Conservation (phyloP, 2,888 invertebrate species). For the Teleiodes luculella region DNA sequence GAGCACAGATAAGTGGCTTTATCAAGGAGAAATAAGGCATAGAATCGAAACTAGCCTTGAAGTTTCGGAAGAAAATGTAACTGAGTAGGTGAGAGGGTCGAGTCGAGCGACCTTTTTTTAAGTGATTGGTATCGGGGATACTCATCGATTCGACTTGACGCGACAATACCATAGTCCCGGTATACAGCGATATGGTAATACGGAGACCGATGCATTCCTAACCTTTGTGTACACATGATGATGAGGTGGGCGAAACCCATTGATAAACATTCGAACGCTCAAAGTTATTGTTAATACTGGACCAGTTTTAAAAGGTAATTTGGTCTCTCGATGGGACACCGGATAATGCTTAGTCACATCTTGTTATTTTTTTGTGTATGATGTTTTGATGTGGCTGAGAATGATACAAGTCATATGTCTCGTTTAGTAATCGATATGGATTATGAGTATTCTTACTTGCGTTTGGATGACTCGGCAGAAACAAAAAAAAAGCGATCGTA, state of each 20-base stretch:
- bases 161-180: slow-evolving; percentile 60
- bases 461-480: slow-evolving; percentile 17
- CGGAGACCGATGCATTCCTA: slow-evolving; percentile 54
- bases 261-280: slow-evolving; percentile 57
- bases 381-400: slow-evolving; percentile 37
- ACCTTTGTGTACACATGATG: slow-evolving; percentile 71
- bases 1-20: no score
- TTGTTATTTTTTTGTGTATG: slow-evolving; percentile 36
- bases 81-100: slow-evolving; percentile 41
- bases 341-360: slow-evolving; percentile 59
- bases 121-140: slow-evolving; percentile 62
- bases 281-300: slow-evolving; percentile 67
- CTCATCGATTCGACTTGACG: slow-evolving; percentile 56
- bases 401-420: slow-evolving; percentile 34
- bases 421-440: slow-evolving; percentile 25
- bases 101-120: slow-evolving; percentile 63
- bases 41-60: slow-evolving; percentile 28
- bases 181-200: slow-evolving; percentile 68
- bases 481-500: no score
- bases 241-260: slow-evolving; percentile 76
- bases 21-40: slow-evolving; percentile 30
- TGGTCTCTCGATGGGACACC: slow-evolving; percentile 62
- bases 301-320: slow-evolving; percentile 69
- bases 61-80: slow-evolving; percentile 25
- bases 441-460: slow-evolving; percentile 20